Evolutionary conservation across 2,113 vertebrate species (phyloP), one percentile per base, ranked within the genome.

Genomic region (Gallinago paraguaiae): DNA sequence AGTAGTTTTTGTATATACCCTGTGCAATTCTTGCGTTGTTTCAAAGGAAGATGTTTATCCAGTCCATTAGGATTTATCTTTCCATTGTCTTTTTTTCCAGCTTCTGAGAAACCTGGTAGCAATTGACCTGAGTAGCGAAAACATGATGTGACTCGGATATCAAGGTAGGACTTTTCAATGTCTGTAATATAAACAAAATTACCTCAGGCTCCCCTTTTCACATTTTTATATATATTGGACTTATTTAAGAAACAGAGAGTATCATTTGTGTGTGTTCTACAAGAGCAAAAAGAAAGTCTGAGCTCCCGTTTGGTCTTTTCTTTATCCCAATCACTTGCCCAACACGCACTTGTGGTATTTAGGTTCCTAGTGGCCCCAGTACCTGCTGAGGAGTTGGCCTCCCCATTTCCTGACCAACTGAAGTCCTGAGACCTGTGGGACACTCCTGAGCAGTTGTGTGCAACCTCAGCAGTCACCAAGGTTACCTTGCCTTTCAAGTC

Each of bases 371-470:
- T 17, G 43, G 27, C 54, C 54, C 30, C 48, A 14, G 69, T 19
- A 13, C 41, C 65, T 45, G 30, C n/a, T 31, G 43, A 82, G 63
- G 81, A 72, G 41, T 9, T 79, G 30, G 43, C 18, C 22, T 67
- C 56, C 54, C 0, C 14, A 2, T 35, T 35, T 70, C 68, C 71
- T 37, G 20, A n/a, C 19, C 4, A 0, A n/a, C 7, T 2, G 37
- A 37, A 54, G 57, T 64, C 35, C 81, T 77, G 67, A 46, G 71
- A 68, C 46, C 3, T 6, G 27, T 69, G 84, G 71, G 27, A 54
- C 86, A 60, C 9, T 17, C 79, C 33, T 71, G 27, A 79, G 60
- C 60, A 51, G 35, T 43, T 35, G 46, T 63, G 51, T 70, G 59
- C 0, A 1, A 88, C 89, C 54, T 61, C 69, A 30, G 46, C 56